These are phyloP conservation scores for Hypsibius dujardini DNA, from an alignment of 1,140 invertebrate genomes.

Conservation along the genomic window DNA sequence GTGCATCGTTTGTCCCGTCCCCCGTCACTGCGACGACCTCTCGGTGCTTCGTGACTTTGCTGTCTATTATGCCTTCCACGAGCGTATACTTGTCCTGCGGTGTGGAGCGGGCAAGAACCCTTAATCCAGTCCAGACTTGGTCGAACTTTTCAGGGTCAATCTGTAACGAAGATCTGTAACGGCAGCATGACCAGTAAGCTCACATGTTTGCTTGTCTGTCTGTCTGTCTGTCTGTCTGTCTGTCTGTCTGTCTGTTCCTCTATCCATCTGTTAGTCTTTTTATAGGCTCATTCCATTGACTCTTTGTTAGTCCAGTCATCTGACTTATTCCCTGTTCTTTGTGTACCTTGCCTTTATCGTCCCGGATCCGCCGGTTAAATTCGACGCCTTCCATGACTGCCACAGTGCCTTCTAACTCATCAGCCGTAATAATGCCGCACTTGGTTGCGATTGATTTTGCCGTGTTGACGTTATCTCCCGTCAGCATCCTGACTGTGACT, in stretches of 20 bases:
- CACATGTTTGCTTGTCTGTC: too few species aligned
- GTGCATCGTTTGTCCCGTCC: conserved; percentile 95
- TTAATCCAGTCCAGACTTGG: conserved; percentile 87
- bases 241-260: too few species aligned
- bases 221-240: too few species aligned
- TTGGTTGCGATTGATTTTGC: conserved; percentile 24
- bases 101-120: conserved; percentile 86
- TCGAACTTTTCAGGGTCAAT: conserved; percentile 57
- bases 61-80: conserved; percentile 56
- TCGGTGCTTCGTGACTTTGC: conserved; percentile 63
- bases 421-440: conserved; percentile 20
- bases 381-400: conserved; percentile 22
- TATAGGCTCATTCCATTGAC: too few species aligned
- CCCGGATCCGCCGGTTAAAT: conserved; percentile 21
- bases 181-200: too few species aligned
- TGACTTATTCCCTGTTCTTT: too few species aligned
- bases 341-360: conserved; percentile 17
- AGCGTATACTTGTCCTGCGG: conserved; percentile 80
- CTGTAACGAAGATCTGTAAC: too few species aligned
- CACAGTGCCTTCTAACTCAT: conserved; percentile 26
- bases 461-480: conserved; percentile 24
- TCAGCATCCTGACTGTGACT: conserved; percentile 1
- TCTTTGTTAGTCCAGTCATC: too few species aligned
- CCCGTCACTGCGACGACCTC: conserved; percentile 99
- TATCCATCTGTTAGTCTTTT: too few species aligned